phyloP scores from a whole-genome alignment of 37 sponge, comb jelly and placozoan genomes.

The Cliona cf. orientalis region DNA sequence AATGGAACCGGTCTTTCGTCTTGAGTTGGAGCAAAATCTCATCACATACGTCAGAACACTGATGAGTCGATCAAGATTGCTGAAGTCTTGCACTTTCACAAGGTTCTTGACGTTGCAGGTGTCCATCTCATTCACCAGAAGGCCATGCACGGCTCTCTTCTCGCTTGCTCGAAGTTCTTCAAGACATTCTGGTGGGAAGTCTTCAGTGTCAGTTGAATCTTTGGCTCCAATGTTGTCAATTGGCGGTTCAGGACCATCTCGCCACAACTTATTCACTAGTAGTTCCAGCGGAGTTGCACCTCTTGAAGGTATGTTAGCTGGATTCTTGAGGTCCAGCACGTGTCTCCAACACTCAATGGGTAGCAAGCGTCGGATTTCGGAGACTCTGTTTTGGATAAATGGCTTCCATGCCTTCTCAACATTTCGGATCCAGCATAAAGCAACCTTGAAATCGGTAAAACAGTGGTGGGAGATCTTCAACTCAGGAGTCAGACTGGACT shows the following conservation, averaged over 20 bases:
- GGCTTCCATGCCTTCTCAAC: conserved; percentile 22
- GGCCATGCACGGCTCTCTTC: conserved; percentile 20
- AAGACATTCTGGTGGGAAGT: conserved; percentile 17
- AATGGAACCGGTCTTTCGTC: not conserved
- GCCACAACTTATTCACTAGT: conserved; percentile 26
- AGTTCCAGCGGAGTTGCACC: conserved; percentile 13
- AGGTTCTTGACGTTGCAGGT: not conserved
- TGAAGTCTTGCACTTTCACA: not conserved
- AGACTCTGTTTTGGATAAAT: conserved; percentile 39
- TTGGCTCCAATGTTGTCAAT: no score
- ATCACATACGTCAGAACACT: conserved; percentile 1
- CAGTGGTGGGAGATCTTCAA: conserved; percentile 2
- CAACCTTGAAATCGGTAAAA: conserved; percentile 35
- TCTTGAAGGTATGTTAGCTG: conserved; percentile 39
- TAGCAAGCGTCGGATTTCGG: conserved; percentile 12
- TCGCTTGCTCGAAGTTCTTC: conserved; percentile 22
- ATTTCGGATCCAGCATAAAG: conserved; percentile 33
- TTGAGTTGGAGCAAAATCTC: conserved; percentile 7
- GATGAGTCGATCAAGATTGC: conserved; percentile 7
- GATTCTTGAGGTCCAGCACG: conserved; percentile 11
- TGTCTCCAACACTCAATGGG: conserved; percentile 24
- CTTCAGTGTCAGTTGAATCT: not conserved
- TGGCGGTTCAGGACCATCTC: conserved; percentile 6
- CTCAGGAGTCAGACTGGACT: conserved; percentile 6
- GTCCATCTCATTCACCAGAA: no score